A percentile compares a stretch with the other conserved stretches of the same genome.
These are phyloP conservation scores for Muricea muricata DNA, from an alignment of 92 coral and sea anemone genomes.

Conservation along the genomic window DNA sequence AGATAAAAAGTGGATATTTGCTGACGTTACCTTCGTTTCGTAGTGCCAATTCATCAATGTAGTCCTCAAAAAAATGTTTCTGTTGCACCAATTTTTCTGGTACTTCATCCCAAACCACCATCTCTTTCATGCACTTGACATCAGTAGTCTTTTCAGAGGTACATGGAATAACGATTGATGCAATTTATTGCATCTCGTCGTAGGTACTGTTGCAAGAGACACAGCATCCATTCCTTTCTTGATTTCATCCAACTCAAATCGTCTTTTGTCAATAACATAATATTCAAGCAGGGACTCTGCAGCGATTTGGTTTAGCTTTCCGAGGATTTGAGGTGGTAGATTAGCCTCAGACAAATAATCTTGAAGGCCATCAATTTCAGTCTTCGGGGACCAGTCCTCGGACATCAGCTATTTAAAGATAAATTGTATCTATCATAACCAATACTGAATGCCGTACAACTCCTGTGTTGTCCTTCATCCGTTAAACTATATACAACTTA, in stretches of 20 bases:
- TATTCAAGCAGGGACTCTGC: constrained; percentile 25
- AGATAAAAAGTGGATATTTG: background rate
- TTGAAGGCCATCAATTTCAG: background rate
- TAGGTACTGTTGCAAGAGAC: constrained; percentile 19
- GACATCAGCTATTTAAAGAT: constrained; percentile 19
- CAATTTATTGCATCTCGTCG: constrained; percentile 21
- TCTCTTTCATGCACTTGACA: constrained; percentile 8
- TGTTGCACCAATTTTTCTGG: background rate
- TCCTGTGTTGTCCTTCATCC: too few species aligned
- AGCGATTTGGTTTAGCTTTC: background rate
- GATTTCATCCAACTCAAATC: constrained; percentile 27
- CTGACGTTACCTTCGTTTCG: background rate
- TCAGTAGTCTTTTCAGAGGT: background rate
- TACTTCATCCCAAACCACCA: constrained; percentile 20
- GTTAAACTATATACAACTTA: too few species aligned
- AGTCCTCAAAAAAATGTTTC: background rate
- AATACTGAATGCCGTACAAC: background rate
- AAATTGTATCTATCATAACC: background rate
- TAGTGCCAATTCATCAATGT: constrained; percentile 32
- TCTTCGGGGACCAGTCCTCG: constrained; percentile 28
- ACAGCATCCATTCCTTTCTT: constrained; percentile 34
- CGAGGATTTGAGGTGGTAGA: constrained; percentile 2
- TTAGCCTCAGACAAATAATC: constrained; percentile 19
- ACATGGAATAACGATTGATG: constrained; percentile 4
- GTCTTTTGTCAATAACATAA: constrained; percentile 21